phyloP scores from a whole-genome alignment of 35 echinoderm and acorn worm species.

The Strongylocentrotus purpuratus region DNA sequence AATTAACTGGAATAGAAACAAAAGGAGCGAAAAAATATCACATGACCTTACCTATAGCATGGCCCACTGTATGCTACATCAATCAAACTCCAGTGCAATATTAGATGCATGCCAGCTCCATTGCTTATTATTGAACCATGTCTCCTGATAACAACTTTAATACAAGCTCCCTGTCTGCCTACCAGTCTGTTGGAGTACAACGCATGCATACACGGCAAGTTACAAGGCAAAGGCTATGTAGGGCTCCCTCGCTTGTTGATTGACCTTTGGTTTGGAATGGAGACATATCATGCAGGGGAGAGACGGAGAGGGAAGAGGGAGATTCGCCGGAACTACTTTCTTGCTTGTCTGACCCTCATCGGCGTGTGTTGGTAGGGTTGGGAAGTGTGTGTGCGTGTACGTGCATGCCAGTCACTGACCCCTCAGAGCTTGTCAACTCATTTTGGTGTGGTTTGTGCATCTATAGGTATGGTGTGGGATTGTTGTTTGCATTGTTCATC shows the following conservation, averaged over 20 bases:
- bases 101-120: background rate
- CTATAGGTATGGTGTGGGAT: constrained; percentile 33
- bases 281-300: constrained; percentile 24
- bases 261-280: constrained; percentile 35
- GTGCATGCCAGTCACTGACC: constrained; percentile 46
- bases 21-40: background rate
- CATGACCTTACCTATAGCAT: background rate
- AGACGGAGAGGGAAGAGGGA: background rate
- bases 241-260: constrained; percentile 56
- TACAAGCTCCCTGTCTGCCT: background rate
- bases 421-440: constrained; percentile 18
- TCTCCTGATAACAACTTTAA: background rate
- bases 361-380: background rate
- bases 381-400: background rate
- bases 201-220: background rate
- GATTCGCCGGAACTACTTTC: constrained; percentile 48
- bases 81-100: background rate
- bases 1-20: background rate
- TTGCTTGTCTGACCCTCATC: constrained; percentile 1
- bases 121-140: background rate
- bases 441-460: background rate
- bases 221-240: constrained; percentile 28
- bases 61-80: background rate
- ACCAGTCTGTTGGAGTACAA: background rate
- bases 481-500: constrained; percentile 41